Base-by-base conservation (phyloP, 2,113 vertebrate genomes). In the Nesogale talazaci region DNA sequence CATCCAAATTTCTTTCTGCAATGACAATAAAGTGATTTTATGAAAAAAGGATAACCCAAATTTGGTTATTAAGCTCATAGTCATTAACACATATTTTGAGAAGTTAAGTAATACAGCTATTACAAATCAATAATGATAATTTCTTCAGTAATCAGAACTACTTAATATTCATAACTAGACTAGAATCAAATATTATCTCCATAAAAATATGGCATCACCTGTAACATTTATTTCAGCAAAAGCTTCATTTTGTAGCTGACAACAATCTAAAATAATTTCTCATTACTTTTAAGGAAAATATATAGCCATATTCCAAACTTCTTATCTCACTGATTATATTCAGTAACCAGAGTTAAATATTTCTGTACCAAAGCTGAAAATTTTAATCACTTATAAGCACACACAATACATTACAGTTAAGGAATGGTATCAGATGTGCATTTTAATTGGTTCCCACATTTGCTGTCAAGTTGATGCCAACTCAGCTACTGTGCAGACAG, bases 191-290 rank as follows among this genome's bases (percentile, higher is more conserved):
- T 56, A 92, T 40, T 96, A 96, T 96, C 97, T 96, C 90, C 78
- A 92, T 87, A 95, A 96, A 96, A 91, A 89, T 36, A 52, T 95
- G 79, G 91, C 76, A 95, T 98, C 57, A 97, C 97, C 97, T 81
- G 95, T 94, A 95, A 96, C 94, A 91, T 94, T 95, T 96, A 93
- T 88, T 93, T 94, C 94, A 98, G 92, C 89, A 95, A 84, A 72
- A 29, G 7, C 31, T 29, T 40, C 2, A 87, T 19, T 89, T 97
- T 61, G 92, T 80, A 65, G 17, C 83, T 63, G 34, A 96, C 57
- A 92, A 1, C 91, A 29, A 1, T 31, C 46, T 90, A 82, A 38
- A 76, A 92, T 72, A 81, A 88, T 92, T 91, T 86, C n/a, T 95
- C 88, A 36, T 2, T 87, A 23, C 80, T 29, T 89, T 95, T 87